Base-by-base conservation (phyloP, 2,113 vertebrate species). In the Neolamprologus sp. region DNA sequence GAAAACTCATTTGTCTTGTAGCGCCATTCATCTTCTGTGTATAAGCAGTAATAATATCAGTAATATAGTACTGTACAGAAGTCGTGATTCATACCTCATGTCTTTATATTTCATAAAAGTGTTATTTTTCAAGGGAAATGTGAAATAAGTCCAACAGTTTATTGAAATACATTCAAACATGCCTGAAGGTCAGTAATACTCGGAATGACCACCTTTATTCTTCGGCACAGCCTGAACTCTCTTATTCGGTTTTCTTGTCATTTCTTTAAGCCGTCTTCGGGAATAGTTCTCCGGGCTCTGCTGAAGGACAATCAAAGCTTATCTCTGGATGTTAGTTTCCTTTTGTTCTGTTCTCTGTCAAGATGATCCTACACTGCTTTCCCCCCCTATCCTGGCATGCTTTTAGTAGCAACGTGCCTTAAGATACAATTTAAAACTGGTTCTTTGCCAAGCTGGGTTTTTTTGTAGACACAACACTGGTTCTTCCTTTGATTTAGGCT, bases 331-430 rank as follows among this genome's bases (percentile, higher is more conserved):
- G 13, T 45, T 45, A 16, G 21, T 26, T 73, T 42, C 68, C 37
- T 73, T 45, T 73, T 45, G 37, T 45, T 73, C 37, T 45, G 8
- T 73, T 73, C 13, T 73, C 68, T 17, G 37, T 73, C 13, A 45
- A 45, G 21, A 45, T 26, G 37, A 73, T 45, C 37, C 37, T 26
- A 45, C 13, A 26, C 37, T 73, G 37, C 68, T 73, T 45, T 10
- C 0, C 0, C 9, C 5, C 37, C 14, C 21, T 7, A 68, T 68
- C 68, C 8, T 9, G 21, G 40, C 21, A 45, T 45, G 37, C 21
- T 73, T 45, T 73, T 45, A 45, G 37, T 73, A 42, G 37, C 12
- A 42, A 71, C 42, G 65, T 71, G 65, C 65, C 65, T 71, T 42
- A 42, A 71, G 65, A 71, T 71, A 71, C 12, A 42, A 71, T 71